Percentiles rank a stretch among this genome's conserved stretches.
These are phyloP conservation scores for Aspidapion aeneum DNA, from an alignment of 2,888 invertebrate species.

Conservation along the genomic window DNA sequence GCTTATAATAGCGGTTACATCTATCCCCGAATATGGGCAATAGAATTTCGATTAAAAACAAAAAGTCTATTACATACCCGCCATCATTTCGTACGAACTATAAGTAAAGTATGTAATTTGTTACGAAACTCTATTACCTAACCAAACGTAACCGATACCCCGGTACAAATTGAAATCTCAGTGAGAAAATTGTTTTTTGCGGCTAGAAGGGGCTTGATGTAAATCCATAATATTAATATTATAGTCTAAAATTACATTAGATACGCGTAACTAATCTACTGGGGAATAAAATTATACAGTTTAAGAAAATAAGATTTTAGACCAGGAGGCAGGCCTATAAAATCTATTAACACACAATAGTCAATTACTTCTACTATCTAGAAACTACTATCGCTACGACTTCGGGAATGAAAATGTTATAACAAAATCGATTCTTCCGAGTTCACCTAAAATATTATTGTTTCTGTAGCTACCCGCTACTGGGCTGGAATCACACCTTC, in stretches of 20 bases:
- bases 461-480: too few relatives aligned
- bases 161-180: conserved; percentile 2
- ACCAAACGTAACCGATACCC: neutral
- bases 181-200: conserved; percentile 1
- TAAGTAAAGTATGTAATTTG: neutral
- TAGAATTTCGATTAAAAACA: neutral
- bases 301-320: too few relatives aligned
- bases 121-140: neutral
- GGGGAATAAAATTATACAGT: neutral
- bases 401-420: too few relatives aligned
- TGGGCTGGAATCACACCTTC: too few relatives aligned
- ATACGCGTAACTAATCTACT: neutral
- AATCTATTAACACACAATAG: too few relatives aligned
- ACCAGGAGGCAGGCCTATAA: too few relatives aligned
- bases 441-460: too few relatives aligned
- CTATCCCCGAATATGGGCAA: neutral
- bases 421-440: too few relatives aligned
- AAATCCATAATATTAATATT: neutral
- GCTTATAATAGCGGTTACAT: too few relatives aligned
- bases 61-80: neutral
- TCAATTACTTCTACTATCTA: too few relatives aligned
- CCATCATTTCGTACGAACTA: neutral
- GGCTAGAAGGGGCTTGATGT: neutral
- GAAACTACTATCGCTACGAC: too few relatives aligned
- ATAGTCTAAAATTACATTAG: neutral